A percentile compares a stretch with the other conserved stretches of the same genome.
phyloP scores from a whole-genome alignment of 2,888 invertebrate species.

The Mythimna lalbum region DNA sequence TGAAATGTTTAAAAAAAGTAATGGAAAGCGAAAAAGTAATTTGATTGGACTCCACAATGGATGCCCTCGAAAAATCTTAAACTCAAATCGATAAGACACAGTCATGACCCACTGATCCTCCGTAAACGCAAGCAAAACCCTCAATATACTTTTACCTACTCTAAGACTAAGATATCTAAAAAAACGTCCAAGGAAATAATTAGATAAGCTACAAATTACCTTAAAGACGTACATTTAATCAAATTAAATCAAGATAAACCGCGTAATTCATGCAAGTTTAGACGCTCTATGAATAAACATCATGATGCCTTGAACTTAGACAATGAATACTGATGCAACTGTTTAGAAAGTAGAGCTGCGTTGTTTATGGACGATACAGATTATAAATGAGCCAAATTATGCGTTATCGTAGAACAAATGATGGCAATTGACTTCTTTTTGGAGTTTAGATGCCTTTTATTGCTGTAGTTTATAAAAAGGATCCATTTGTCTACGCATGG shows the following conservation, averaged over 20 bases:
- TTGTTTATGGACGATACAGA: conserved; percentile 50
- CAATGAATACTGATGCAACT: conserved; percentile 41
- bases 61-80: too few species aligned
- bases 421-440: conserved; percentile 40
- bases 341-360: conserved; percentile 58
- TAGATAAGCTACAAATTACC: background rate
- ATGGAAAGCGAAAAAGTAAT: too few species aligned
- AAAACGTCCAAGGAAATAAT: conserved; percentile 19
- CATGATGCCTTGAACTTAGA: conserved; percentile 61
- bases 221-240: conserved; percentile 9
- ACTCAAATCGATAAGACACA: too few species aligned
- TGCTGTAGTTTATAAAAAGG: conserved; percentile 16
- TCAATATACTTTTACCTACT: too few species aligned
- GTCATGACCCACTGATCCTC: too few species aligned
- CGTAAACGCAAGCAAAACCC: too few species aligned
- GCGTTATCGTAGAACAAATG: conserved; percentile 36
- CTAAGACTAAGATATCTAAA: background rate
- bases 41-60: too few species aligned
- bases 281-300: conserved; percentile 45
- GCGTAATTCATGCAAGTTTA: conserved; percentile 31
- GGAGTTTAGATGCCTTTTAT: conserved; percentile 32
- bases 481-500: conserved; percentile 13
- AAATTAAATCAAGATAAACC: conserved; percentile 40
- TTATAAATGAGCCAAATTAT: conserved; percentile 46
- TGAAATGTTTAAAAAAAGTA: too few species aligned